A percentile compares a stretch with the other conserved stretches of the same genome.
Evolutionary conservation across 2,888 invertebrate species (phyloP).

Genomic region (Lysandra coridon): DNA sequence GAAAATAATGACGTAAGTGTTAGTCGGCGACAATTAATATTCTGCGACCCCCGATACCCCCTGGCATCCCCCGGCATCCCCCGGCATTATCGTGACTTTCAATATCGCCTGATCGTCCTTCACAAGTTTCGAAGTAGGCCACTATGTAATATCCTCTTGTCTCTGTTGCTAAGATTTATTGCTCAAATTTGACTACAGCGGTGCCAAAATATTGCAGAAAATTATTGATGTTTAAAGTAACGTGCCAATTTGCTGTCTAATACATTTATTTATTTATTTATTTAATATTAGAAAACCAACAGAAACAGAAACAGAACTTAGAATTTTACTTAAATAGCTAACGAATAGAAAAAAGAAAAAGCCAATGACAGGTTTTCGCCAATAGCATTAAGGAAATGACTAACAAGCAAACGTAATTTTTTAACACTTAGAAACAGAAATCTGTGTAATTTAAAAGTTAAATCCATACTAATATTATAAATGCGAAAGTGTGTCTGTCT

Average conservation of each 20-base stretch:
- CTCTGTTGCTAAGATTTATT: conserved; percentile 6
- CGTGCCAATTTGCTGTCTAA: background rate
- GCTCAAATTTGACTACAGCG: conserved; percentile 4
- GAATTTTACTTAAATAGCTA: too few species aligned
- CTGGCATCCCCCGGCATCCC: background rate
- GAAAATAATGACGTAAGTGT: background rate
- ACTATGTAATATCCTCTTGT: conserved; percentile 22
- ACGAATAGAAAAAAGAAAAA: too few species aligned
- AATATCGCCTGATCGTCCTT: conserved; percentile 13
- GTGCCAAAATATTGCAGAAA: conserved; percentile 15
- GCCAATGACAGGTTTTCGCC: too few species aligned
- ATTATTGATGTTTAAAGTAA: background rate
- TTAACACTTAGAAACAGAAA: too few species aligned
- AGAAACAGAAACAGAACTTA: too few species aligned
- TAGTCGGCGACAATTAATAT: background rate
- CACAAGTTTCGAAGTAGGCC: conserved; percentile 4
- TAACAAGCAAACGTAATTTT: too few species aligned
- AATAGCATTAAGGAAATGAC: too few species aligned
- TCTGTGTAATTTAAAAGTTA: too few species aligned
- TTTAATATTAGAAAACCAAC: too few species aligned
- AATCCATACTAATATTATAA: too few species aligned
- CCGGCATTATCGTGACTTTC: background rate
- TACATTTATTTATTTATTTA: background rate
- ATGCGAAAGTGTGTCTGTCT: too few species aligned
- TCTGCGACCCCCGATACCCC: background rate